These are phyloP conservation scores for Hypocryptadius cinnamomeus DNA, from an alignment of 2,113 vertebrate species.

Conservation along the genomic window DNA sequence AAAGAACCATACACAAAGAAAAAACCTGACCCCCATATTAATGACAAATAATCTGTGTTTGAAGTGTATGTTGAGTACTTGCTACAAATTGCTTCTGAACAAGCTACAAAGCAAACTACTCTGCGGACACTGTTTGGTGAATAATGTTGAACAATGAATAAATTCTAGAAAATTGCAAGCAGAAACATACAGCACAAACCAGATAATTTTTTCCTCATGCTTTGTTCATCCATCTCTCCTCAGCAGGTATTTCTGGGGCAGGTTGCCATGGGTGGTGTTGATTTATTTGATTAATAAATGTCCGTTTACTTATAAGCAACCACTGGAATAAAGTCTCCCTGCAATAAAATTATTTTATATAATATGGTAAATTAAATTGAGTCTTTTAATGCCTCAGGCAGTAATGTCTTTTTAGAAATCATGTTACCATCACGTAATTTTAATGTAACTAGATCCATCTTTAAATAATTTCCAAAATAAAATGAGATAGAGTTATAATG, in stretches of 20 bases:
- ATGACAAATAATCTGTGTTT: not conserved
- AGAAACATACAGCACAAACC: not conserved
- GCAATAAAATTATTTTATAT: conserved; percentile 5
- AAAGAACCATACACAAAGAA: not conserved
- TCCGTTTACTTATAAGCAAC: not conserved
- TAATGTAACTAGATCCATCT: conserved; percentile 53
- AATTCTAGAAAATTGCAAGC: not conserved
- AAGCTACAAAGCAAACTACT: not conserved
- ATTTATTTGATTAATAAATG: conserved; percentile 55
- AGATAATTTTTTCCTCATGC: conserved; percentile 30
- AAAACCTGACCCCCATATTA: not conserved
- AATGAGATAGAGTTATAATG: conserved; percentile 59
- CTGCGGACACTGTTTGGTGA: not conserved
- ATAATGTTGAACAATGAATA: not conserved
- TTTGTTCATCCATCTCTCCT: conserved; percentile 1
- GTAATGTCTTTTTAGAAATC: conserved; percentile 43
- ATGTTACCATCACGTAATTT: conserved; percentile 25
- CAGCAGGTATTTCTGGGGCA: conserved; percentile 26
- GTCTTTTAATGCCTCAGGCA: conserved; percentile 16
- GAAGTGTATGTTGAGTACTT: not conserved
- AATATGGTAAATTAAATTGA: not conserved
- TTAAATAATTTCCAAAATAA: conserved; percentile 62
- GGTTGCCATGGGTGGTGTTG: not conserved
- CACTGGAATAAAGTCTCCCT: not conserved
- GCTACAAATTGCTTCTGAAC: not conserved